Evolutionary conservation across 1,140 invertebrate genomes (phyloP).

Genomic region (Anoplolepis gracilipes): DNA sequence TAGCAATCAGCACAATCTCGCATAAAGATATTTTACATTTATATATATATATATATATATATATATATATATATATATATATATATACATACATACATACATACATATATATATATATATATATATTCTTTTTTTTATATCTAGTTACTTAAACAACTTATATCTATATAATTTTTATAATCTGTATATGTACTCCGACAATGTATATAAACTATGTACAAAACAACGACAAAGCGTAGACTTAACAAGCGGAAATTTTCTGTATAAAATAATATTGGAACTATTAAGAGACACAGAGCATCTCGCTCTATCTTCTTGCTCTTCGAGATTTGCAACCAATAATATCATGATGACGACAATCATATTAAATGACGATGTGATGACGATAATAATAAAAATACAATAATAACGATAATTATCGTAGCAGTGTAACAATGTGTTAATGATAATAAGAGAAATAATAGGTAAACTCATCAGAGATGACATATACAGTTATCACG

Average conservation of each 20-base stretch:
- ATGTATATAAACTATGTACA: slow-evolving; percentile 81
- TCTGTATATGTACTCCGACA: slow-evolving; percentile 52
- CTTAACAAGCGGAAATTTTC: slow-evolving; percentile 63
- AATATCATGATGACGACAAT: slow-evolving; percentile 45
- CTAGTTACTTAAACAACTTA: slow-evolving; percentile 67
- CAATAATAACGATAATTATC: slow-evolving; percentile 33
- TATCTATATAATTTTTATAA: slow-evolving; percentile 15
- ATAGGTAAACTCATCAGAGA: slow-evolving; percentile 3
- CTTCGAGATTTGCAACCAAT: slow-evolving; percentile 11
- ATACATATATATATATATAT: slow-evolving; percentile 76
- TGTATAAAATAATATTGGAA: slow-evolving; percentile 30
- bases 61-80: slow-evolving; percentile 75
- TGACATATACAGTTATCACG: slow-evolving; percentile 14
- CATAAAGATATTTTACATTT: slow-evolving; percentile 80
- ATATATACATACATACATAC: slow-evolving; percentile 73
- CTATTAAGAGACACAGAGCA: background rate
- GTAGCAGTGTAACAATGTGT: background rate
- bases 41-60: slow-evolving; percentile 75
- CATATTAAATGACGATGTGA: slow-evolving; percentile 22
- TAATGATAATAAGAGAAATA: slow-evolving; percentile 32
- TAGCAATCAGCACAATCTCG: slow-evolving; percentile 57
- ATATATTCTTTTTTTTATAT: slow-evolving; percentile 65
- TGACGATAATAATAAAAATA: slow-evolving; percentile 33
- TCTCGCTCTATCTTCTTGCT: background rate
- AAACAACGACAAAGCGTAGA: slow-evolving; percentile 79